These are phyloP conservation scores for cattle (Bos taurus) DNA, from an alignment of 2,113 vertebrate species.

Conservation along the genomic window ARS-UCD2.0 NC_037336.1:99205001-99205500, in stretches of 20 bases:
- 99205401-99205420: conserved; percentile 70
- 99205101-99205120: background rate
- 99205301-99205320: background rate
- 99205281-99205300: background rate
- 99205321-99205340: conserved; percentile 51
- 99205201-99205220: fast-evolving
- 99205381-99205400: conserved; percentile 70
- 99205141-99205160: fast-evolving
- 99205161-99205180: fast-evolving
- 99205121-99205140: background rate
- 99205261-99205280: fast-evolving
- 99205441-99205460: conserved; percentile 75
- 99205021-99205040: background rate
- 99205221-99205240: too few species aligned
- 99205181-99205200: background rate
- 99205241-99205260: background rate
- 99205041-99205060: background rate
- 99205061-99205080: background rate
- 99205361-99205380: conserved; percentile 67
- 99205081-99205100: background rate
- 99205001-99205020: background rate
- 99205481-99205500: conserved; percentile 73
- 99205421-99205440: conserved; percentile 69
- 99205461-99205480: conserved; percentile 79
- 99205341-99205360: conserved; percentile 66